Evolutionary conservation across 2,888 invertebrate genomes (phyloP), one percentile per base, ranked within the genome.

Genomic region (Itoplectis maculator): DNA sequence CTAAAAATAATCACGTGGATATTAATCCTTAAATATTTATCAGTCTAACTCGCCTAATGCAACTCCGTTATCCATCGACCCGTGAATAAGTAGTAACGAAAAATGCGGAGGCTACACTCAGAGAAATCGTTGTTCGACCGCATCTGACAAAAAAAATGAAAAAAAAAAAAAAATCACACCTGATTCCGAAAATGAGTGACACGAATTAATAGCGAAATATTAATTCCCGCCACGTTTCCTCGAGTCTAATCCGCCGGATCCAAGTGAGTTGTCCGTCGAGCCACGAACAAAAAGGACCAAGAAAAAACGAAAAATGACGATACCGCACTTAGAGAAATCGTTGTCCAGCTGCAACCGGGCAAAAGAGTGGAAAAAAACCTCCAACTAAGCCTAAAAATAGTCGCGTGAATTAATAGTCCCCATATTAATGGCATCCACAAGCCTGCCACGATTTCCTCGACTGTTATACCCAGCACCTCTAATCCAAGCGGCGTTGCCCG

Each of bases 271-370:
- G 13, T 35, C 15, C 45, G 18, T 4, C 54, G 54, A 37, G 35
- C 23, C 78, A 40, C 20, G 45, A 79, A 77, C 40, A 59, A 72
- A 65, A 42, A 65, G 51, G 29, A 83, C 68, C 61, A 40, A 74
- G 70, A 84, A 29, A 29, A 29, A 29, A 29, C 5, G 29, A 29
- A 29, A 29, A 29, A 29, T 29, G 29, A 29, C 29, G 54, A 23
- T 0, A 23, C 23, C 2, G 20, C 20, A 51, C 51, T 20, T 9
- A 20, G 20, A 51, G 20, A 51, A 51, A 51, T 51, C 20, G 51
- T 51, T 51, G 51, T 18, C 9, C 18, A 18, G 9, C 51, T 20
- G 20, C 20, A 20, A 20, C 51, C 18, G 20, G 18, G 18, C 9
- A 20, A 20, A 18, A 18, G 9, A 9, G 2, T 1, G 1, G 9